These are phyloP conservation scores for Cossypha niveicapilla DNA, from an alignment of 2,797 vertebrate genomes.

Conservation along the genomic window DNA sequence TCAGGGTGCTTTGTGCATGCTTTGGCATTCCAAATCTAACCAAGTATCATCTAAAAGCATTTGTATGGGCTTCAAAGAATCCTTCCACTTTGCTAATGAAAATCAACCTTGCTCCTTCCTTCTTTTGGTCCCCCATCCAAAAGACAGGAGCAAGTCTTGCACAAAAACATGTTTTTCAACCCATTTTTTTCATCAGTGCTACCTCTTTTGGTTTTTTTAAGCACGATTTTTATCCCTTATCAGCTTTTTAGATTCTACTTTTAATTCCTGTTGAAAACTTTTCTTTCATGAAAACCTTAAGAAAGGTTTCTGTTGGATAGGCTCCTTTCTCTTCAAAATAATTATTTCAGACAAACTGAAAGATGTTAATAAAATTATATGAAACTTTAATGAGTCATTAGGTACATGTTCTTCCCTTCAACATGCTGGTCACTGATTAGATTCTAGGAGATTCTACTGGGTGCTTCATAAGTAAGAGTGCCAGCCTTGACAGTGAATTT, in stretches of 20 bases:
- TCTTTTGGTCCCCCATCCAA: not conserved
- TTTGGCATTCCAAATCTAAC: not conserved
- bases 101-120: not conserved
- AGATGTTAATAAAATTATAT: not conserved
- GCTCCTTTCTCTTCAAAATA: not conserved
- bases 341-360: not conserved
- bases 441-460: not conserved
- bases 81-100: not conserved
- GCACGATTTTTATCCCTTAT: not conserved
- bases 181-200: not conserved
- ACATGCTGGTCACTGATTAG: not conserved
- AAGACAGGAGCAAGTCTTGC: not conserved
- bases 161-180: not conserved
- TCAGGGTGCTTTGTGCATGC: not conserved
- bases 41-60: not conserved
- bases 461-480: not conserved
- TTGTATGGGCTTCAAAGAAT: not conserved
- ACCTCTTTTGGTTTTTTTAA: accelerated
- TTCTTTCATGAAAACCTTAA: not conserved
- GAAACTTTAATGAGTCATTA: not conserved
- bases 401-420: not conserved
- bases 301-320: not conserved
- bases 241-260: not conserved
- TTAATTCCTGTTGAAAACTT: not conserved
- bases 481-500: not conserved